Conservation (phyloP, 2,888 invertebrate species). For the Zonitis immaculata region DNA sequence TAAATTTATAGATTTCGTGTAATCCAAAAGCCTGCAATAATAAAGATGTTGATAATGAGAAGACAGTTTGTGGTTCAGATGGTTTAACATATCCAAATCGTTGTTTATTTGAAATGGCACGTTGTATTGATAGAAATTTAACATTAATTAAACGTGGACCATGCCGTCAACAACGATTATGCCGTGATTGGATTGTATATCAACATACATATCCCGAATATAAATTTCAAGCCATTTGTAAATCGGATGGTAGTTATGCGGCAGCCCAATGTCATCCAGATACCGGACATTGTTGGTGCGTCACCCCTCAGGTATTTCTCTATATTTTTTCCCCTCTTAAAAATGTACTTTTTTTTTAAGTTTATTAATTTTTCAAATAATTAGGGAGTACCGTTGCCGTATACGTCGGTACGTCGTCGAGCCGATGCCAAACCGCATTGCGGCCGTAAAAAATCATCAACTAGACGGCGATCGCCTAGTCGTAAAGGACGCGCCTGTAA, state of each 20-base stretch:
- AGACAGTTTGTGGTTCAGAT: slow-evolving; percentile 73
- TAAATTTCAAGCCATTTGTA: slow-evolving; percentile 70
- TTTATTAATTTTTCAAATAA: neutral
- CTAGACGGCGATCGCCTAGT: slow-evolving; percentile 56
- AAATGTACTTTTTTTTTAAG: neutral
- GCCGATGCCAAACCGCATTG: slow-evolving; percentile 66
- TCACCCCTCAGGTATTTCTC: slow-evolving; percentile 55
- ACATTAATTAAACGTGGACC: slow-evolving; percentile 69
- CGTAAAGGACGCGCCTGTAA: slow-evolving; percentile 60
- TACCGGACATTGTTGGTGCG: slow-evolving; percentile 63
- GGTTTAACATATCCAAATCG: slow-evolving; percentile 76
- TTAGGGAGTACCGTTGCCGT: slow-evolving; percentile 75
- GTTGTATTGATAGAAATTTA: slow-evolving; percentile 71
- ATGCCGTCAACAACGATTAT: slow-evolving; percentile 60
- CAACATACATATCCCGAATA: slow-evolving; percentile 24
- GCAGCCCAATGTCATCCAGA: slow-evolving; percentile 79
- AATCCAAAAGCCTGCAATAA: slow-evolving; percentile 42
- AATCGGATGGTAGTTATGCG: slow-evolving; percentile 77
- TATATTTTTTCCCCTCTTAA: neutral
- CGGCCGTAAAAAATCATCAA: slow-evolving; percentile 45
- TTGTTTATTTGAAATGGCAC: slow-evolving; percentile 72
- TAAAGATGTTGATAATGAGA: slow-evolving; percentile 33
- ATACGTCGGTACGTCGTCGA: slow-evolving; percentile 63
- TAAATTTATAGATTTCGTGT: too few relatives aligned
- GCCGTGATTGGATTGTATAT: slow-evolving; percentile 34